Evolutionary conservation across 2,113 vertebrate species (phyloP).

Genomic region (human): GRCh38 chr11:95236001-95236500

Average conservation of each 20-base stretch:
- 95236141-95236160: neutral
- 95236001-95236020: neutral
- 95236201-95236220: neutral
- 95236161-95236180: neutral
- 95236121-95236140: neutral
- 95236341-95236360: no score
- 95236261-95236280: no score
- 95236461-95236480: no score
- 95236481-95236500: no score
- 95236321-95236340: no score
- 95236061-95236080: neutral
- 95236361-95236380: no score
- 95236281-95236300: no score
- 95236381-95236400: no score
- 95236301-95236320: no score
- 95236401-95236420: no score
- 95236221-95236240: neutral
- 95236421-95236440: neutral
- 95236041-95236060: neutral
- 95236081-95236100: constrained; percentile 5
- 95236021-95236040: neutral
- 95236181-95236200: neutral
- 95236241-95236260: no score
- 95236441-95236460: no score
- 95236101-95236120: constrained; percentile 11